Percentiles rank a stretch among this genome's conserved stretches.
Conservation (phyloP, 2,113 vertebrate species). For the Struthidea cinerea region DNA sequence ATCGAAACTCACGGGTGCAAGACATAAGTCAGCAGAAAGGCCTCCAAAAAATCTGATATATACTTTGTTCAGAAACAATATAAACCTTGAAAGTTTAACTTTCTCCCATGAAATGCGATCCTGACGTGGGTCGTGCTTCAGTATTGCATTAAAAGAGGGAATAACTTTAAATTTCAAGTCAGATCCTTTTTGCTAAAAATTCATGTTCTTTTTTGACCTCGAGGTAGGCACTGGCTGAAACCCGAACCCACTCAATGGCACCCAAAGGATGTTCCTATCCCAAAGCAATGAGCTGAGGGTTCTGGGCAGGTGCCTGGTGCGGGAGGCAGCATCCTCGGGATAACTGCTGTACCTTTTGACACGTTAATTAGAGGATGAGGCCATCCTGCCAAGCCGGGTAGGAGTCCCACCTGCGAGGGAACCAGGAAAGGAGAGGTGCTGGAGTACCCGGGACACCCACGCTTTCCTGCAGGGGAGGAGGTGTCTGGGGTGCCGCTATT, state of each 20-base stretch:
- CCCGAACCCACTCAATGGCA: background rate
- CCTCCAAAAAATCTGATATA: background rate
- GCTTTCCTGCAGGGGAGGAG: background rate
- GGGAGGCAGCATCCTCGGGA: background rate
- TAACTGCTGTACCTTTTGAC: background rate
- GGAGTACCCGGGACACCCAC: background rate
- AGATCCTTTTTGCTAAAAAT: background rate
- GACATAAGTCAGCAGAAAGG: background rate
- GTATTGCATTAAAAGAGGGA: background rate
- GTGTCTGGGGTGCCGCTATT: accelerated
- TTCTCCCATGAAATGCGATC: background rate
- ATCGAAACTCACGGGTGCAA: background rate
- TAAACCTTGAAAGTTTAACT: background rate
- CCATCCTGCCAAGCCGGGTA: background rate
- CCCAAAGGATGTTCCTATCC: background rate
- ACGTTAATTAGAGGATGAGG: background rate
- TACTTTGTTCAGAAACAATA: background rate
- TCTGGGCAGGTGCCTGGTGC: background rate
- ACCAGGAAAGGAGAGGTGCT: background rate
- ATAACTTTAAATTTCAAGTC: background rate
- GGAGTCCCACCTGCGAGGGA: accelerated
- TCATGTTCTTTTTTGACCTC: background rate
- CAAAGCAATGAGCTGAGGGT: background rate
- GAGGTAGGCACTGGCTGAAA: background rate
- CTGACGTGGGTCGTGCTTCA: accelerated